Conservation (phyloP, 1,140 invertebrate genomes). For the Megathymus violae region DNA sequence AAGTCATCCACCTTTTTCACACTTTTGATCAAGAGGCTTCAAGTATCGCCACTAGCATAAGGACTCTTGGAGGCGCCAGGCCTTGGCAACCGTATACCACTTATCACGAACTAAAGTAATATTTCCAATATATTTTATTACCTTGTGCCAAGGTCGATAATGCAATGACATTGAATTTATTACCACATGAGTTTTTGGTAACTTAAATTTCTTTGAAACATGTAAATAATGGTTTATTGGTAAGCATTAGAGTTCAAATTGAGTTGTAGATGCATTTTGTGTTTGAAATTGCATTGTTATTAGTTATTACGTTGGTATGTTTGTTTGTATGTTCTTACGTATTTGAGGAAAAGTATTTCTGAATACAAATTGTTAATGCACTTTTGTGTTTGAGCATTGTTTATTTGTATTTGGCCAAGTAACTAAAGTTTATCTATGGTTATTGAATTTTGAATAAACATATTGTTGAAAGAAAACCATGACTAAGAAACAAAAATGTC, state of each 20-base stretch:
- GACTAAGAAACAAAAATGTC: too few relatives aligned
- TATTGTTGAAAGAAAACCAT: too few relatives aligned
- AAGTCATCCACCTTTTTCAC: constrained; percentile 37
- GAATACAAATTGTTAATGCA: constrained; percentile 26
- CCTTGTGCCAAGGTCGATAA: constrained; percentile 17
- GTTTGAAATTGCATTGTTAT: constrained; percentile 21
- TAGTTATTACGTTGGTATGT: constrained; percentile 20
- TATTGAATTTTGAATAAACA: too few relatives aligned
- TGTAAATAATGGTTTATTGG: not conserved
- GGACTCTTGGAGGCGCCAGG: constrained; percentile 52
- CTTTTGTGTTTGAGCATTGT: constrained; percentile 19
- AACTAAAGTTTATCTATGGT: not conserved
- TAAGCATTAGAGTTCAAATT: constrained; percentile 4
- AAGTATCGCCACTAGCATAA: constrained; percentile 49
- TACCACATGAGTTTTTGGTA: constrained; percentile 4
- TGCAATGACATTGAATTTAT: not conserved
- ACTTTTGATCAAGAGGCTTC: constrained; percentile 40
- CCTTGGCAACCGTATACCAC: constrained; percentile 9
- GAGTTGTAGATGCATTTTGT: not conserved
- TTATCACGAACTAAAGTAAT: not conserved
- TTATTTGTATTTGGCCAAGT: not conserved
- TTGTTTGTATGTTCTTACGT: constrained; percentile 23
- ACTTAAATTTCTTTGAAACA: not conserved
- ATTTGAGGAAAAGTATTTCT: constrained; percentile 26
- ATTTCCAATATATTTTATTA: not conserved